Evolutionary conservation across 1,140 invertebrate species (phyloP), one percentile per base, ranked within the genome.

Genomic region (Ericerus pela): DNA sequence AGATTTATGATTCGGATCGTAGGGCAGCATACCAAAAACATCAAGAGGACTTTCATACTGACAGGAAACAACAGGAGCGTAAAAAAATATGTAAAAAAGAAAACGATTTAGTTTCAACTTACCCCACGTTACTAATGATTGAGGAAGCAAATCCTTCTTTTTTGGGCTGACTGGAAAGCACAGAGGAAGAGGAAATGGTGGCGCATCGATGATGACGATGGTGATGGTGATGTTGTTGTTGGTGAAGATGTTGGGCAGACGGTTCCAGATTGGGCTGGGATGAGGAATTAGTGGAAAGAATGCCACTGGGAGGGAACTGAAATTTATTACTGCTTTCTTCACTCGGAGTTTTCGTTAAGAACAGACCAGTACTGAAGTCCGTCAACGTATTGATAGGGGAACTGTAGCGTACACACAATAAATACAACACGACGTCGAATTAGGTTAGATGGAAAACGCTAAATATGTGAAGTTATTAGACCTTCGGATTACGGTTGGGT

Each of bases 351-450:
- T 87, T 88, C 76, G 78, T 84, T 67, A 79, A 72, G 76, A 86
- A 86, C 37, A 65, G 58, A 71, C 84, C 84, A 64, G 83, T 84
- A 70, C 85, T 84, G 73, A 88, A 82, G 76, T 88, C 84, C 70
- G 76, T 78, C 69, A 87, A 85, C 78, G 88, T 77, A 76, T 87
- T 86, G 74, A 88, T 88, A 66, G 86, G 85, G 64, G 86, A 88
- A 73, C 85, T 88, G 64, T 65, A 51, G 41, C 41, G 41, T 24
- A 47, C 2, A 41, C 20, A 47, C 26, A 33, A 33, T 33, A 51
- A 59, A 43, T 31, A 47, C 43, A 47, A 11, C 57, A 59, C 8
- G 54, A 22, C 16, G 51, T 36, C 22, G 12, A 53, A 43, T n/a
- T n/a, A n/a, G n/a, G n/a, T n/a, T n/a, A n/a, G n/a, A n/a, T n/a